Conservation (phyloP, 2,888 invertebrate species). For the Chouioia cunea region DNA sequence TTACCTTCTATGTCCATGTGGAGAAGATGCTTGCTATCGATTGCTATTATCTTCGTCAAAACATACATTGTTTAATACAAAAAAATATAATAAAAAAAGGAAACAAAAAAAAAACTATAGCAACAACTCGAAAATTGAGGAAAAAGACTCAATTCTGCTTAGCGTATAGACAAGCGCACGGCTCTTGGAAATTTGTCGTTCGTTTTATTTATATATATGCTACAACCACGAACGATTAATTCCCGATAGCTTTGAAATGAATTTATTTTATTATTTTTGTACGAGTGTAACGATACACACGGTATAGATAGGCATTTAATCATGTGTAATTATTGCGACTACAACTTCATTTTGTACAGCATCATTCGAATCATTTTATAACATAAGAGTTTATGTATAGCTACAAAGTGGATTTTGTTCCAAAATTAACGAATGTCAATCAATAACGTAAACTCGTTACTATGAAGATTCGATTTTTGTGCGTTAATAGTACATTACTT, state of each 20-base stretch:
- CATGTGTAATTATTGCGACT: conserved; percentile 27
- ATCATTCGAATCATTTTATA: conserved; percentile 27
- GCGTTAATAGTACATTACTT: conserved; percentile 3
- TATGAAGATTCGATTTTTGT: conserved; percentile 12
- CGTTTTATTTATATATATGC: conserved; percentile 6
- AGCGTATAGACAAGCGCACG: conserved; percentile 22
- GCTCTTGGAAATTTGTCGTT: conserved; percentile 39
- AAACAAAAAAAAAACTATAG: neutral
- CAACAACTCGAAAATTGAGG: conserved; percentile 1
- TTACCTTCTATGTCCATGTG: conserved; percentile 3
- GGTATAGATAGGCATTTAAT: conserved; percentile 38
- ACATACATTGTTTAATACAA: neutral
- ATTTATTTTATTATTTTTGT: conserved; percentile 46
- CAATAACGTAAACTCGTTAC: neutral
- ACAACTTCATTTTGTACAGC: conserved; percentile 40
- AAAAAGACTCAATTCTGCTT: conserved; percentile 5
- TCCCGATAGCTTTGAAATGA: conserved; percentile 28
- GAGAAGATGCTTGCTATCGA: conserved; percentile 4
- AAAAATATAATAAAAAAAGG: neutral
- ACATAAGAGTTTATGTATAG: conserved; percentile 1
- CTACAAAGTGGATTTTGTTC: conserved; percentile 24
- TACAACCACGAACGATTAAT: conserved; percentile 31
- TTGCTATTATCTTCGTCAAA: conserved; percentile 4
- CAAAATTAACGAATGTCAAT: conserved; percentile 14
- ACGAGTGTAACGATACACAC: conserved; percentile 30